Base-by-base conservation (phyloP, 2,888 invertebrate genomes). In the Tetheella fluctuosa region DNA sequence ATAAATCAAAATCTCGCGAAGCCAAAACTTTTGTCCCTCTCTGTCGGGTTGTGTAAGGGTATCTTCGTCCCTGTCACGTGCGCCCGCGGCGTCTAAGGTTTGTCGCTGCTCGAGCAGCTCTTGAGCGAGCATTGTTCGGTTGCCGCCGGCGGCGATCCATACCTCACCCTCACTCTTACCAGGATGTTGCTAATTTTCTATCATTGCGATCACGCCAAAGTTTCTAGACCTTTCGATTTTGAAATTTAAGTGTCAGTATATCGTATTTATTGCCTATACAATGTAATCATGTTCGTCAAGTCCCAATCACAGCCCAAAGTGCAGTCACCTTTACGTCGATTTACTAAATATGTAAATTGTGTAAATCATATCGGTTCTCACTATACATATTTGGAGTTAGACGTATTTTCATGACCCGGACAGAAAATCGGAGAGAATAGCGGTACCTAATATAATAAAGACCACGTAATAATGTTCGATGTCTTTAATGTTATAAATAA, bases 161-260 rank as follows among this genome's bases (percentile, higher is more conserved):
- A 85, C 86, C 81, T 91, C 87, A 91, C 89, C 90, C 86, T 79
- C 84, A 90, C 89, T 88, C 85, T 85, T 84, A 86, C 87, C 87
- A 86, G 89, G 89, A 91, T 88, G 84, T 89, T 84, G 88, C 93
- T 92, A 91, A 93, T 93, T 93, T 92, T 91, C 90, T 90, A 91
- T 91, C 90, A 90, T 90, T 91, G 89, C 83, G 84, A 86, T 86
- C 89, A 85, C 83, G 81, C 80, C 83, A 78, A 84, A 87, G 86
- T 90, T 91, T 91, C 89, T 90, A 88, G 86, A 86, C 85, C 81
- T 85, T 81, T 83, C 82, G 81, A 85, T 89, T 90, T 83, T 81
- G 81, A 89, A 91, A 91, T 89, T 90, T 86, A 90, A 84, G 91
- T 90, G 89, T 89, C 91, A 88, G 89, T 85, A 80, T 77, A 85